Evolutionary conservation across 2,888 invertebrate genomes (phyloP), one percentile per base, ranked within the genome.

Genomic region (Baronia brevicornis): DNA sequence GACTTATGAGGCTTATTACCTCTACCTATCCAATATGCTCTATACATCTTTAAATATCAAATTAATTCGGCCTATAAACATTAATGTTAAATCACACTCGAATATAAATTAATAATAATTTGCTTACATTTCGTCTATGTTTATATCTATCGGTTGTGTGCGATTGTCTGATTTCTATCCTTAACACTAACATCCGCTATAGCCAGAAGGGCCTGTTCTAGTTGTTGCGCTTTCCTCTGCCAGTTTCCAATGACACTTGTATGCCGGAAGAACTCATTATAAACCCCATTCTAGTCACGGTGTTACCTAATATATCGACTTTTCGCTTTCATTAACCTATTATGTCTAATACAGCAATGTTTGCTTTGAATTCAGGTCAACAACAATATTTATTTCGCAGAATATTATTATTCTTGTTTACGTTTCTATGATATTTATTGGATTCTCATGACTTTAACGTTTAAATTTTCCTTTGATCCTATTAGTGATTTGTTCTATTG

Each of bases 181-280:
- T 54, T 55, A 50, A 52, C 56, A 54, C 61, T 56, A 62, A 67
- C 65, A 71, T 73, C 72, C 69, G 71, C 51, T 51, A 62, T 51
- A 45, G 49, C 46, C 49, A 53, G 54, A 53, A 58, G 60, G 59
- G 65, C 65, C 56, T 44, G 60, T 60, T 57, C 55, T 51, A 59
- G 55, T 43, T 57, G 57, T 55, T 43, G 48, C 48, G 65, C 71
- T 74, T 74, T 73, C 72, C 69, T 70, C 58, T 62, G 62, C 58
- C 51, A 49, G 54, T 36, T 31, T 27, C 18, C 31, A 27, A 31
- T 14, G 17, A n/a, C 43, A 37, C 44, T 29, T 37, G 39, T 37
- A 38, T 49, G 54, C 59, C 71, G 70, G 72, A 73, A 74, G 66
- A 70, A 64, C 60, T 61, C 59, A 71, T 72, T 71, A 72, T 60